phyloP scores from a whole-genome alignment of 1,140 invertebrate genomes.

The Rhagoletis pomonella region DNA sequence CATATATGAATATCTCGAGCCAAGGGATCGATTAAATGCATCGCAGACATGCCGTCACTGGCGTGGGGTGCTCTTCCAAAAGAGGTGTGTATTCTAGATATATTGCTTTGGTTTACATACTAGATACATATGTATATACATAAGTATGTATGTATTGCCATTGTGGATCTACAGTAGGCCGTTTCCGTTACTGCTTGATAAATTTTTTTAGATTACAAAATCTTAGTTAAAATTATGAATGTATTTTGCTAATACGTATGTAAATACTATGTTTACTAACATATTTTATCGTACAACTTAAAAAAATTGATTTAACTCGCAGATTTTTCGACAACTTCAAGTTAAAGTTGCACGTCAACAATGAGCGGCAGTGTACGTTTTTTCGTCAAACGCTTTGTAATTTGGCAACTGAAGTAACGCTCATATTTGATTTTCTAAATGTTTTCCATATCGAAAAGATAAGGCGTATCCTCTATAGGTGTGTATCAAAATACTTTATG shows the following conservation, averaged over 20 bases:
- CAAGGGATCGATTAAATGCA: slow-evolving; percentile 64
- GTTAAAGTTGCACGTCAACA: slow-evolving; percentile 64
- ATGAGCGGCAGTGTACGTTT: slow-evolving; percentile 69
- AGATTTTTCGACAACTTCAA: slow-evolving; percentile 72
- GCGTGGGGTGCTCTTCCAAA: slow-evolving; percentile 70
- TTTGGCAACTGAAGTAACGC: slow-evolving; percentile 67
- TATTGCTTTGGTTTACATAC: not conserved
- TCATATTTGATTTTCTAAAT: slow-evolving; percentile 70
- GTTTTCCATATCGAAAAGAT: slow-evolving; percentile 72
- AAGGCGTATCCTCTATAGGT: slow-evolving; percentile 69
- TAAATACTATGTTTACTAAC: too few species aligned
- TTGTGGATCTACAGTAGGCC: too few species aligned
- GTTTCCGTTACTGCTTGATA: too few species aligned
- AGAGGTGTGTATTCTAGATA: slow-evolving; percentile 65
- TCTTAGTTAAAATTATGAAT: too few species aligned
- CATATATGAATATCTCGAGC: slow-evolving; percentile 67
- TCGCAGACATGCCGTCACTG: slow-evolving; percentile 69
- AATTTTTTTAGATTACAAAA: too few species aligned
- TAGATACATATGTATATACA: slow-evolving; percentile 27
- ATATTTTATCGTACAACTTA: too few species aligned
- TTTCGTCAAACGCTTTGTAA: slow-evolving; percentile 67
- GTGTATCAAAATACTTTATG: slow-evolving; percentile 47
- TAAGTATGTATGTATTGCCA: too few species aligned
- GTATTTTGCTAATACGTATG: too few species aligned
- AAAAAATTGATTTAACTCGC: not conserved